These are phyloP conservation scores for Xestia xanthographa DNA, from an alignment of 2,888 invertebrate genomes.

Conservation along the genomic window DNA sequence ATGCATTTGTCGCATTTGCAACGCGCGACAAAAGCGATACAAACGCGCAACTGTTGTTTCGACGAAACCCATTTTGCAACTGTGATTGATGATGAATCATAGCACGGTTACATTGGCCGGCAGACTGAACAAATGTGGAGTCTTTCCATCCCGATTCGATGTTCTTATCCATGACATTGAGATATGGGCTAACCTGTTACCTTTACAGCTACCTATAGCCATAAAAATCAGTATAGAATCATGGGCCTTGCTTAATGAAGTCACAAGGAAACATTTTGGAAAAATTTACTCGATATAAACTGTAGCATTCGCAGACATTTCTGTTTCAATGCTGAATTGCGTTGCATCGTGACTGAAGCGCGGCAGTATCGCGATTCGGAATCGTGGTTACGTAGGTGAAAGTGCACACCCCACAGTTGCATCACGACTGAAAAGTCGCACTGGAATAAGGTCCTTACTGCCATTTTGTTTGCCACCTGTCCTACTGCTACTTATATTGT, in stretches of 20 bases:
- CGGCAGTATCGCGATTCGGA: not conserved
- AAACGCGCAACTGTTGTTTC: no score
- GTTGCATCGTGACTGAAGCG: not conserved
- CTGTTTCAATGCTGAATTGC: no score
- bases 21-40: no score
- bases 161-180: conserved; percentile 99
- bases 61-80: conserved; percentile 83
- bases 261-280: not conserved
- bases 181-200: conserved; percentile 99
- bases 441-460: not conserved
- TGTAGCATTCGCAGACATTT: not conserved
- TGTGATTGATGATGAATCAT: conserved; percentile 99
- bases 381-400: no score
- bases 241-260: no score
- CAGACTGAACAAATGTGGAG: conserved; percentile 99
- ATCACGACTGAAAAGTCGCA: not conserved
- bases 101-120: conserved; percentile 99
- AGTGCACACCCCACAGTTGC: no score
- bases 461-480: not conserved
- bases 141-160: conserved; percentile 99
- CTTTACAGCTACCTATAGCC: conserved; percentile 94
- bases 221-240: no score
- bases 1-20: no score
- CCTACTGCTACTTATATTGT: not conserved
- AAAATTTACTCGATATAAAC: not conserved